phyloP scores from a whole-genome alignment of 2,888 invertebrate species.

The Coleophora deauratella region DNA sequence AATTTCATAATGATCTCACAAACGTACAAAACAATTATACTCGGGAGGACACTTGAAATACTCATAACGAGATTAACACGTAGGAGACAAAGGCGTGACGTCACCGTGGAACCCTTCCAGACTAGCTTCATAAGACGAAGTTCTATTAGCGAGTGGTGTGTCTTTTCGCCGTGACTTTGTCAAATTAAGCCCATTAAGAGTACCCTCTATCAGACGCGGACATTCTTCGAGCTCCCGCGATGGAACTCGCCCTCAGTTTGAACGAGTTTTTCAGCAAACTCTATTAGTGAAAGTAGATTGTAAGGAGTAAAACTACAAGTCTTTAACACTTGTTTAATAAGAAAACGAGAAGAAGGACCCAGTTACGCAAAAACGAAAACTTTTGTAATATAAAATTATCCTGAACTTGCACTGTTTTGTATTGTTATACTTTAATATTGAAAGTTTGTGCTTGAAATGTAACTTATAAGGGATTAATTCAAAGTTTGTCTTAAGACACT shows the following conservation, averaged over 20 bases:
- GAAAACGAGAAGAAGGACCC: no score
- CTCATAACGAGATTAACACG: conserved; percentile 15
- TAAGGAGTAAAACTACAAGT: no score
- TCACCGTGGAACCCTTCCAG: conserved; percentile 6
- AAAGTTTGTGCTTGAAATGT: no score
- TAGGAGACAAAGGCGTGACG: conserved; percentile 11
- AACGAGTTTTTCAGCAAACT: conserved; percentile 21
- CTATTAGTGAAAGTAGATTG: background rate
- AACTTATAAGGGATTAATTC: no score
- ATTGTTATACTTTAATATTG: no score
- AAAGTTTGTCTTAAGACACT: no score
- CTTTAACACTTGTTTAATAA: no score
- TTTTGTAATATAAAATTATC: no score
- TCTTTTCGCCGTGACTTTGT: conserved; percentile 47
- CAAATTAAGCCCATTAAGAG: conserved; percentile 58
- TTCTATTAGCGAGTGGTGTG: conserved; percentile 37
- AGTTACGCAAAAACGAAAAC: no score
- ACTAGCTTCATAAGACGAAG: conserved; percentile 26
- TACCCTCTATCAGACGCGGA: no score
- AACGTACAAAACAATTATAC: background rate
- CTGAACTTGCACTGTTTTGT: no score
- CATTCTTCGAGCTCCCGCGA: conserved; percentile 17
- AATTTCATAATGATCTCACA: no score
- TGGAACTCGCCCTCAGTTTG: conserved; percentile 30
- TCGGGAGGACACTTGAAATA: background rate